These are phyloP conservation scores for Hypselothyrea guttata DNA, from an alignment of 2,888 invertebrate species.

Conservation along the genomic window DNA sequence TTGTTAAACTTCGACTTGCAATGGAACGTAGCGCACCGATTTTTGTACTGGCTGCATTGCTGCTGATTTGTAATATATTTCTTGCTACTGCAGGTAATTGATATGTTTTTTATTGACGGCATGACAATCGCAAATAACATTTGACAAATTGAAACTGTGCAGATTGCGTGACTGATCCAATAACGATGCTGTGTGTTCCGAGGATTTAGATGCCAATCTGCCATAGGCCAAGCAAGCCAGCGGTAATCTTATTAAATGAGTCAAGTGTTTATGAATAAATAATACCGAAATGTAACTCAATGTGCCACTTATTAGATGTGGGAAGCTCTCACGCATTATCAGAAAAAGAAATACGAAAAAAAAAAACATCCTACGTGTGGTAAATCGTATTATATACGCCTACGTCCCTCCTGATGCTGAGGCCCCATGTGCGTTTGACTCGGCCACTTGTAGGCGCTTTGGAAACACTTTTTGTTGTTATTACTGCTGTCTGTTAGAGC, in stretches of 20 bases:
- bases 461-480: constrained; percentile 15
- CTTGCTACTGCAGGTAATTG: no score
- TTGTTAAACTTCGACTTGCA: no score
- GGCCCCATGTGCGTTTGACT: constrained; percentile 37
- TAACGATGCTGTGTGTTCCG: constrained; percentile 52
- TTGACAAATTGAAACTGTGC: constrained; percentile 9
- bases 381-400: constrained; percentile 65
- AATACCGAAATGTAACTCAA: constrained; percentile 26
- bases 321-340: constrained; percentile 1
- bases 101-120: no score
- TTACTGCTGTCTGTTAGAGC: neutral
- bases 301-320: constrained; percentile 15
- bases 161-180: constrained; percentile 64
- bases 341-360: constrained; percentile 7
- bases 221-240: constrained; percentile 6
- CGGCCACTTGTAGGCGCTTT: constrained; percentile 52
- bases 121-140: no score
- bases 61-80: no score
- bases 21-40: no score
- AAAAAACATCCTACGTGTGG: constrained; percentile 43
- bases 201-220: no score
- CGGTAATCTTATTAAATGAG: constrained; percentile 24
- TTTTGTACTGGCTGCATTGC: no score
- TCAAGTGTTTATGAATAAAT: constrained; percentile 43
- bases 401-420: neutral